Base-by-base conservation (phyloP, 1,140 invertebrate species). In the Drosophila pruinosa region DNA sequence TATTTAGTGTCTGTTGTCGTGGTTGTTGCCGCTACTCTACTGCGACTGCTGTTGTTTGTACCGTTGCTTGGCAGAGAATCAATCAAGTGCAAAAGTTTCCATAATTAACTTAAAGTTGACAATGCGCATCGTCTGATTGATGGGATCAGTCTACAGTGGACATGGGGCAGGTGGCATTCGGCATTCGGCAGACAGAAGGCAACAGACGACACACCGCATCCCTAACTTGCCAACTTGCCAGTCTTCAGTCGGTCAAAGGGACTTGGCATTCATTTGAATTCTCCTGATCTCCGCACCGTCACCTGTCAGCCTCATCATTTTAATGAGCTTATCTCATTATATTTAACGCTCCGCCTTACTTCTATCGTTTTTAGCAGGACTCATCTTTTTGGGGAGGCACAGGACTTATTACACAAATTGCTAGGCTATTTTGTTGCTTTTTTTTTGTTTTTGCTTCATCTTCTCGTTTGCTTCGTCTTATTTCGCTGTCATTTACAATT, bases 281-380 rank as follows among this genome's bases (percentile, higher is more conserved):
- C 47, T 14, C 31, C 62, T 31, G 24, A 22, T 45, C 43, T 57
- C 15, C 24, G 28, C 24, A 6, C 36, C 24, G 48, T 48, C 77
- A 65, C 68, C 78, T 68, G 74, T 41, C 54, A 1, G 28, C 54
- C 73, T 88, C 78, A 86, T 88, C 75, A 78, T 88, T 88, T 86
- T 88, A 86, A 86, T 86, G 81, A 88, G 81, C 81, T 86, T 81
- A 86, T 86, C 86, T 86, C 80, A 86, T 88, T 86, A 88, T 77
- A 75, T 73, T 80, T 86, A 86, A 73, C 81, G 77, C 80, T 69
- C 62, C 67, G 53, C 50, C 52, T 26, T 39, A 56, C 56, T 19
- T 17, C 15, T 8, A 36, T 7, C 22, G 36, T n/a, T 47, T 31
- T 4, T n/a, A 28, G 43, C 59, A 41, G 14, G 36, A 53, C 19